Percentiles rank a stretch among this genome's conserved stretches.
phyloP scores from a whole-genome alignment of 2,113 vertebrate species.

The Melozone crissalis region DNA sequence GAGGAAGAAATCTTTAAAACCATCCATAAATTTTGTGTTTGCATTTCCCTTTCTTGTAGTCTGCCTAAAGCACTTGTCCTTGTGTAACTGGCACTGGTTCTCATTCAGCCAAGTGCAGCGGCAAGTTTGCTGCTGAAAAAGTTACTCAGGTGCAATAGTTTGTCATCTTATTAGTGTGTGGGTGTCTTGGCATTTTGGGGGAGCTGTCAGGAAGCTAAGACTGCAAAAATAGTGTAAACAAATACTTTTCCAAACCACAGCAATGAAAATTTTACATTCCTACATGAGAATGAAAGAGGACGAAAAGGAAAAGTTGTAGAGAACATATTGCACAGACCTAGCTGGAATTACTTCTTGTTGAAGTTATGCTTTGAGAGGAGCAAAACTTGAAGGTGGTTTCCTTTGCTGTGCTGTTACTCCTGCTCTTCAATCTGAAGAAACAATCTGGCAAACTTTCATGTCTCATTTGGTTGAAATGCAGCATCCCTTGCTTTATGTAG shows the following conservation, averaged over 20 bases:
- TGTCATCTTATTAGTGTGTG: background rate
- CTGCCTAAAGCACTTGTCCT: background rate
- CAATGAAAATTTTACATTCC: background rate
- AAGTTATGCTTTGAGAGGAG: background rate
- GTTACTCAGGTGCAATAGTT: background rate
- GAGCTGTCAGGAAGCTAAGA: background rate
- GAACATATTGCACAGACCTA: rapidly evolving
- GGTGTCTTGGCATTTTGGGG: background rate
- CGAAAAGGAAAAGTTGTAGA: background rate
- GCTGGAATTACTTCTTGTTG: background rate
- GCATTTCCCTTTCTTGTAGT: background rate
- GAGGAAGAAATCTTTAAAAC: background rate
- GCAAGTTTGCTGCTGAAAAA: background rate
- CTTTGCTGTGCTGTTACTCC: background rate
- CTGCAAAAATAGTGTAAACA: background rate
- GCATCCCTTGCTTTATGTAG: background rate
- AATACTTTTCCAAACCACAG: background rate
- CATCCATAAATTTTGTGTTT: background rate
- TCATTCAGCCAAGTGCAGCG: background rate
- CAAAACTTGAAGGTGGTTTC: background rate
- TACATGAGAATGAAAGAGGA: background rate
- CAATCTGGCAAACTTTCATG: background rate
- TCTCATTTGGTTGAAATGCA: background rate
- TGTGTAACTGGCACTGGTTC: background rate
- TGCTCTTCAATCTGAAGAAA: background rate